Evolutionary conservation across 2,797 vertebrate genomes (phyloP).

Genomic region (Tamandua tetradactyla): DNA sequence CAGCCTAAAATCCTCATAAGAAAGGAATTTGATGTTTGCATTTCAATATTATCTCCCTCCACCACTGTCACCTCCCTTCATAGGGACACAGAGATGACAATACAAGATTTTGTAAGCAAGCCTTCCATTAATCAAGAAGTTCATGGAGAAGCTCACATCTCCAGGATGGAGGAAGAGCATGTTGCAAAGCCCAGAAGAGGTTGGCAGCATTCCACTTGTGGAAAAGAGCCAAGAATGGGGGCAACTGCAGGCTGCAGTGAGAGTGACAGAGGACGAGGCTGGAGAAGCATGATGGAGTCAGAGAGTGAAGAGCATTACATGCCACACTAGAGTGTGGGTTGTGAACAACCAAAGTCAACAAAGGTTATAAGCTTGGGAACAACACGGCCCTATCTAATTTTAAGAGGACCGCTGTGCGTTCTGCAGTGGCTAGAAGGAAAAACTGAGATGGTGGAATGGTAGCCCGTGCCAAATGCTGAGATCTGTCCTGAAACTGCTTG

Average conservation of each 20-base stretch:
- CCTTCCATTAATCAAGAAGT: not conserved
- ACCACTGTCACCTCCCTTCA: not conserved
- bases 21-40: not conserved
- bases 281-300: not conserved
- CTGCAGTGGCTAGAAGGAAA: too few relatives aligned
- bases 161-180: not conserved
- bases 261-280: rapidly evolving
- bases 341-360: not conserved
- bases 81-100: not conserved
- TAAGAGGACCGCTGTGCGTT: not conserved
- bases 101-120: not conserved
- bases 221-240: not conserved
- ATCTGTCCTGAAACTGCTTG: too few relatives aligned
- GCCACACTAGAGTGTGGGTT: not conserved
- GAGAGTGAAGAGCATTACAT: not conserved
- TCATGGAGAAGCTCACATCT: not conserved
- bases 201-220: not conserved
- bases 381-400: not conserved
- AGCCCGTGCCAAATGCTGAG: too few relatives aligned
- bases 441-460: too few relatives aligned
- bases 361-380: not conserved
- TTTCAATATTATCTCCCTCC: not conserved
- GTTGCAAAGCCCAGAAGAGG: not conserved
- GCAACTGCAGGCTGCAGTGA: not conserved
- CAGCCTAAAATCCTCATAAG: not conserved